Evolutionary conservation across 2,797 vertebrate genomes (phyloP), one percentile per base, ranked within the genome.

Genomic region (Coccyzus lansbergi): DNA sequence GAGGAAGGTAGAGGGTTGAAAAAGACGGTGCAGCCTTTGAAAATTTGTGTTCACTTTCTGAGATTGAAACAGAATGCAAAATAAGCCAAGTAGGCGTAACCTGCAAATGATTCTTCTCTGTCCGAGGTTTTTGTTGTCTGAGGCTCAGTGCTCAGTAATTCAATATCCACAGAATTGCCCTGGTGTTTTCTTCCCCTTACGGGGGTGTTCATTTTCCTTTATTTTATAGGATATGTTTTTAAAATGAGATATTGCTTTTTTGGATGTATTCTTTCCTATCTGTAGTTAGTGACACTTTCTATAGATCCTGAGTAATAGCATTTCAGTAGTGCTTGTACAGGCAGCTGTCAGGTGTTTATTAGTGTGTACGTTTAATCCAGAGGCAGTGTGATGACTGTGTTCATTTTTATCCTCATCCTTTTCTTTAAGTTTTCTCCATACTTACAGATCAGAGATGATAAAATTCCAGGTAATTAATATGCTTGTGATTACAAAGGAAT

Each of bases 211-310:
- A 38, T 92, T 83, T 95, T 83, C 53, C 70, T 83, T 85, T 72
- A 86, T 74, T 96, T 90, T 89, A 49, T 58, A 49, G 72, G 26
- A 36, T 18, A 52, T 12, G 36, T 75, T 96, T 95, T 68, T 62
- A 48, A 75, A 42, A 85, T 38, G 34, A 74, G 63, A 24, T 88
- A 24, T 4, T 48, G 8, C 9, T 28, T 34, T 93, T 93, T 82
- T 63, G 7, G 75, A 46, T 34, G 11, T 56, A 15, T 77, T 65
- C 14, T 68, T 78, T 86, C 38, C 22, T 58, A 25, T 76, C 67
- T 9, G 2, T 40, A 60, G 49, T 84, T 88, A 63, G 36, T 31
- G 46, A 26, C 21, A 42, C 63, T 79, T 79, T 12, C 4, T 91
- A 4, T 67, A 56, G 62, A 9, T 59, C 63, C 31, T 25, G 33